Evolutionary conservation across 2,888 invertebrate species (phyloP), one percentile per base, ranked within the genome.

Genomic region (Napeogenes sylphis): DNA sequence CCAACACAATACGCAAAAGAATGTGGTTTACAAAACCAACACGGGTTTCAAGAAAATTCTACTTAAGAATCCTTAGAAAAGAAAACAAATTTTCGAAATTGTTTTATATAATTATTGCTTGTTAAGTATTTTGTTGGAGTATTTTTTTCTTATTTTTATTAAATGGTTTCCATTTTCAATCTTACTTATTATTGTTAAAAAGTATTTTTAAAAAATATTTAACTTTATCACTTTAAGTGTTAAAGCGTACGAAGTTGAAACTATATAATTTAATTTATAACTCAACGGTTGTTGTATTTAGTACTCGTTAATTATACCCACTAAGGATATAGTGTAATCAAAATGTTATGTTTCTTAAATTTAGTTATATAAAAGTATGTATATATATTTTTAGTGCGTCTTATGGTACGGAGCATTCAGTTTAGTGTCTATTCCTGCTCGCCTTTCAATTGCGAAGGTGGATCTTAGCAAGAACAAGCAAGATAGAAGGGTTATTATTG

Each of bases 351-450:
- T n/a, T 35, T 32, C 10, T 55, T 51, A 8, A 30, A 56, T n/a
- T 14, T 21, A 21, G 21, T 21, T 1, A 21, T 21, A 21, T 21
- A 21, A n/a, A n/a, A 56, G 30, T 13, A 54, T 30, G 32, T 54
- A 32, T 30, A 35, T 47, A 21, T 51, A 21, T 54, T 55, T 94
- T 74, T 94, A 97, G 92, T 98, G 97, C 78, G 93, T 97, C n/a
- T 95, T 96, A 3, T 95, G 95, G 91, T 96, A 95, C 76, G 96
- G 95, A 0, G 94, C 94, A 0, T 94, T 94, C 13, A 95, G 95
- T 12, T 86, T 97, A 60, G 96, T 96, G 0, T 97, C 97, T 0
- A 92, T 95, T 33, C 95, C 97, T 0, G 97, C 95, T 3, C 92
- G 94, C 56, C 90, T 97, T 58, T 92, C 94, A 10, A 91, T 97